phyloP scores from a whole-genome alignment of 2,797 vertebrate species.

The Oreochromis grahami region DNA sequence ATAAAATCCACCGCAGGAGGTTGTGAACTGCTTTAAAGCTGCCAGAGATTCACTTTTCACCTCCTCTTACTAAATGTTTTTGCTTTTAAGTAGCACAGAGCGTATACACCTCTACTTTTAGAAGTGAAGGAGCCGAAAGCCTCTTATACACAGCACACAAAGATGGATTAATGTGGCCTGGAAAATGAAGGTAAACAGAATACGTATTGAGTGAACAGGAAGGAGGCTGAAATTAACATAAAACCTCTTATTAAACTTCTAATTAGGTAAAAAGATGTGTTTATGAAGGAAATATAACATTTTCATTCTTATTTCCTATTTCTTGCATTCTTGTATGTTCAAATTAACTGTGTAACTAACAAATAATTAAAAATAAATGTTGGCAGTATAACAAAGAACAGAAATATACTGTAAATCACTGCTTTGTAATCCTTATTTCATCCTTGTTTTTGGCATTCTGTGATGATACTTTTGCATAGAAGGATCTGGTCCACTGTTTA shows the following conservation, averaged over 20 bases:
- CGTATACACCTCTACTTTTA: not conserved
- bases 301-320: not conserved
- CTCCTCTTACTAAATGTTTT: not conserved
- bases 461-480: not conserved
- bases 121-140: not conserved
- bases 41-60: conserved; percentile 5
- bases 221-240: not conserved
- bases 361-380: not conserved
- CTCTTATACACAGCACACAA: not conserved
- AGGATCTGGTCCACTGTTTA: not conserved
- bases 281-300: not conserved
- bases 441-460: not conserved
- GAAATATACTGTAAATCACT: not conserved
- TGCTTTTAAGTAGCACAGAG: not conserved
- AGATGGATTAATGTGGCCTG: not conserved
- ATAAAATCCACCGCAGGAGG: conserved; percentile 12
- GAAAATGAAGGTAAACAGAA: not conserved
- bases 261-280: not conserved
- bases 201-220: not conserved
- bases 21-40: not conserved
- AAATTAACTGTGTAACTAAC: not conserved
- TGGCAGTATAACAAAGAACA: not conserved
- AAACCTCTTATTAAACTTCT: not conserved
- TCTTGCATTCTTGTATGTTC: not conserved
- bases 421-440: not conserved